Base-by-base conservation (phyloP, 2,113 vertebrate species). In the Ciconia boyciana region DNA sequence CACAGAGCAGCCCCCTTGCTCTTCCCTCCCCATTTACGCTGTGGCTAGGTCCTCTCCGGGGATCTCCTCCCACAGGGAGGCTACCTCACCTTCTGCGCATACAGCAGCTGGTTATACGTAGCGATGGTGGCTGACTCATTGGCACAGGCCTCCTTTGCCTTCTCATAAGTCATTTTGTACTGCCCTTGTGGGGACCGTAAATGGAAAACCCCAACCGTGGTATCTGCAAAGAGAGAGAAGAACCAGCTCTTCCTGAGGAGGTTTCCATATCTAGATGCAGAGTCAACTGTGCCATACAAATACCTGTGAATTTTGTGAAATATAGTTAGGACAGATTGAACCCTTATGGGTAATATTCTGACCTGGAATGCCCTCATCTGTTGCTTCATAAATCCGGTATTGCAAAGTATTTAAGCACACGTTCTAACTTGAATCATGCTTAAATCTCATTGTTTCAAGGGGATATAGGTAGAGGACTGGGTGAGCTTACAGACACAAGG, bases 181-280 rank as follows among this genome's bases (percentile, higher is more conserved):
- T 97, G 97, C 34, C 99, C 99, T 39, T 85, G 51, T 0, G 96
- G 94, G 26, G 99, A 99, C 4, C 98, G 98, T 24, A 98, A 80
- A 68, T 99, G 99, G 94, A 99, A 99, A 66, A 99, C 98, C 8
- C 99, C 99, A 0, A 99, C 81, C 0, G 96, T 99, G 11, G 96
- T 91, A 85, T 99, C 99, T 99, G 72, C 83, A 97, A 57, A 57
- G 78, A 93, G 39, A 81, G 72, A 90, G 32, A 68, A 82, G 57
- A 36, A 77, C 39, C 66, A 71, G 46, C 34, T 48, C 44, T 75
- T 51, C 64, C 39, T 34, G 16, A 52, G 51, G 31, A 22, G 5
- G 5, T 41, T 58, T 46, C 54, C 9, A 1, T 6, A 29, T 21
- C 21, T 8, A 13, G 8, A 16, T 16, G 60, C 39, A 34, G 55